Base-by-base conservation (phyloP, 35 echinoderm and acorn worm genomes). In the Holothuria glaberrima region DNA sequence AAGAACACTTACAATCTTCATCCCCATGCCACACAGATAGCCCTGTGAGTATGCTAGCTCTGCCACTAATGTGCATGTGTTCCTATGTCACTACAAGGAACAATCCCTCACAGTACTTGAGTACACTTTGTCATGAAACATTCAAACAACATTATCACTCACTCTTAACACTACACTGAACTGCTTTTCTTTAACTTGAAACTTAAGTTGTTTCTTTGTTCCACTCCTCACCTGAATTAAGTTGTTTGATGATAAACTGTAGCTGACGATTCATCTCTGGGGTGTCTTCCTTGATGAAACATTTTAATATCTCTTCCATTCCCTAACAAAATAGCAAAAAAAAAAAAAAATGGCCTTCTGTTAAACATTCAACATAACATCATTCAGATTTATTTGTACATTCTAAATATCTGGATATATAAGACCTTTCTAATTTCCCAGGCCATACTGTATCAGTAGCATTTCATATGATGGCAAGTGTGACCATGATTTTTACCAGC, bases 221-320 rank as follows among this genome's bases (percentile, higher is more conserved):
- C 19, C 14, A 27, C 6, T 50, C 69, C 88, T 59, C 20, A 99
- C 97, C 93, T 93, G 94, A 90, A 41, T 99, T 99, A 33, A 99
- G 97, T 68, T 99, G 93, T 75, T 99, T 99, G 75, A 99, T 99
- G 46, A 99, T 99, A 59, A 95, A 99, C 48, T 99, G 97, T 28
- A 99, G 83, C 63, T 99, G 97, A 54, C 97, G 62, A 48, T 95
- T 99, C 90, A 99, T 95, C 65, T 99, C 97, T 48, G 91, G 93
- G 57, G 71, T 95, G 58, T 99, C 93, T 5, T 95, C 97, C 68
- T 95, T 95, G 48, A 99, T 90, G 69, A 99, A 99, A 91, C 97
- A 99, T 78, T 92, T 95, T 20, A 99, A 66, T 36, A 94, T 99
- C 30, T 99, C 97, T 75, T 99, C 97, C 93, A 99, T 93, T 67